A percentile compares a stretch with the other conserved stretches of the same genome.
These are phyloP conservation scores for Corythaixoides concolor DNA, from an alignment of 2,113 vertebrate genomes.

Conservation along the genomic window DNA sequence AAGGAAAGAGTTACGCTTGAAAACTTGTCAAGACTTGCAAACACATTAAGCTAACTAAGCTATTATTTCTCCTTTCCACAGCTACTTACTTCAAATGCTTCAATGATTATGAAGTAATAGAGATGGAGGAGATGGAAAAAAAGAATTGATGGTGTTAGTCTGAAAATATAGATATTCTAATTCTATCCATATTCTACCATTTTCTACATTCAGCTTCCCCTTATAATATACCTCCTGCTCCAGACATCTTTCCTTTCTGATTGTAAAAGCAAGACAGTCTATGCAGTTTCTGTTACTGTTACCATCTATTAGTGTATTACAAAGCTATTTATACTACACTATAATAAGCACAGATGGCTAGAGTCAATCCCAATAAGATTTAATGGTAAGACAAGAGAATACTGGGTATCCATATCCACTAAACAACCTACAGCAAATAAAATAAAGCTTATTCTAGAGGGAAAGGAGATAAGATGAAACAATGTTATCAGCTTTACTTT, in stretches of 20 bases:
- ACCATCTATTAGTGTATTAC: constrained; percentile 4
- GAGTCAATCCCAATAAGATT: constrained; percentile 71
- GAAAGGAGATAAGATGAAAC: constrained; percentile 63
- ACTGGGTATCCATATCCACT: constrained; percentile 54
- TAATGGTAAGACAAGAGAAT: constrained; percentile 61
- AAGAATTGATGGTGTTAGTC: not conserved
- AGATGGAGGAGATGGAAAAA: not conserved
- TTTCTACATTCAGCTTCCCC: not conserved
- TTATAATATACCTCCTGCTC: not conserved
- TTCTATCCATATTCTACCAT: not conserved
- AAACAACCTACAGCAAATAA: constrained; percentile 62
- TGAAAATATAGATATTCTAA: not conserved
- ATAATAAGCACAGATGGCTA: constrained; percentile 61
- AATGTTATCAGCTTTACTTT: constrained; percentile 66
- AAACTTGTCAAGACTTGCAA: not conserved
- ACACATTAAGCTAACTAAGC: not conserved
- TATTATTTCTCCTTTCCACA: not conserved
- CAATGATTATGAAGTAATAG: not conserved
- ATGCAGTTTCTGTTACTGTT: not conserved
- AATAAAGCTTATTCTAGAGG: constrained; percentile 70
- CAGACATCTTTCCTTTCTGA: not conserved
- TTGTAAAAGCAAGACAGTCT: not conserved
- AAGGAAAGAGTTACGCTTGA: not conserved
- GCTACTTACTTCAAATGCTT: not conserved
- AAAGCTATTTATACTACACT: constrained; percentile 56